These are phyloP conservation scores for Pollachius pollachius DNA, from an alignment of 2,113 vertebrate genomes.

Conservation along the genomic window DNA sequence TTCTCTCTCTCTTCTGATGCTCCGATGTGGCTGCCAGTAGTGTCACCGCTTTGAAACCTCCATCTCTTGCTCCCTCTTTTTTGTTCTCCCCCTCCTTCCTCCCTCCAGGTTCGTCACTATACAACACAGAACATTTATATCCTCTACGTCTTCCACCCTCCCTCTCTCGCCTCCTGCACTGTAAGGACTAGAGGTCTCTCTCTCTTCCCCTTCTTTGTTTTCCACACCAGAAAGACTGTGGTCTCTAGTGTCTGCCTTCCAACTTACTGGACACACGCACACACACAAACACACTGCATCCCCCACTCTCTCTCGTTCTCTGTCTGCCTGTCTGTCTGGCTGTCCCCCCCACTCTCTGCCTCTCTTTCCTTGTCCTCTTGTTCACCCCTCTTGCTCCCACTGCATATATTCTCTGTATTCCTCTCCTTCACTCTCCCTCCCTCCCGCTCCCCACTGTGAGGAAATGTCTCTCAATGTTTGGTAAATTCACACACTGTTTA, in stretches of 20 bases:
- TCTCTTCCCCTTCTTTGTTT: neutral
- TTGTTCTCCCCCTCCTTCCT: constrained; percentile 19
- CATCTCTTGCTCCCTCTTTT: constrained; percentile 2
- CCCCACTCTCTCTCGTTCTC: neutral
- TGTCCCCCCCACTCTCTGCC: constrained; percentile 56
- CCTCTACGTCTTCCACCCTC: constrained; percentile 28
- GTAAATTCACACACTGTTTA: too few relatives aligned
- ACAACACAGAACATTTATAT: neutral
- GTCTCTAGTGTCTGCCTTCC: constrained; percentile 13
- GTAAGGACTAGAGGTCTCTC: neutral
- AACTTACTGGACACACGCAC: constrained; percentile 1
- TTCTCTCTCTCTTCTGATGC: constrained; percentile 60
- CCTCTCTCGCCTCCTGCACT: constrained; percentile 2
- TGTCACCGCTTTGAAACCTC: constrained; percentile 8
- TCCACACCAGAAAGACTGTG: neutral
- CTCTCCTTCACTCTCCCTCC: neutral
- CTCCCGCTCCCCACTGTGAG: constrained; percentile 1
- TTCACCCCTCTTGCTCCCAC: constrained; percentile 22
- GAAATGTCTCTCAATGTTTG: neutral
- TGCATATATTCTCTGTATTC: neutral
- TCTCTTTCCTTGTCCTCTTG: constrained; percentile 30
- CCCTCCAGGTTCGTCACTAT: neutral
- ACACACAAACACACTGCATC: too few relatives aligned
- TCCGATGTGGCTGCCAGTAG: constrained; percentile 11
- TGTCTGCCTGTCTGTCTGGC: neutral